Conservation (phyloP, 2,113 vertebrate genomes). For the Noturus placidus region DNA sequence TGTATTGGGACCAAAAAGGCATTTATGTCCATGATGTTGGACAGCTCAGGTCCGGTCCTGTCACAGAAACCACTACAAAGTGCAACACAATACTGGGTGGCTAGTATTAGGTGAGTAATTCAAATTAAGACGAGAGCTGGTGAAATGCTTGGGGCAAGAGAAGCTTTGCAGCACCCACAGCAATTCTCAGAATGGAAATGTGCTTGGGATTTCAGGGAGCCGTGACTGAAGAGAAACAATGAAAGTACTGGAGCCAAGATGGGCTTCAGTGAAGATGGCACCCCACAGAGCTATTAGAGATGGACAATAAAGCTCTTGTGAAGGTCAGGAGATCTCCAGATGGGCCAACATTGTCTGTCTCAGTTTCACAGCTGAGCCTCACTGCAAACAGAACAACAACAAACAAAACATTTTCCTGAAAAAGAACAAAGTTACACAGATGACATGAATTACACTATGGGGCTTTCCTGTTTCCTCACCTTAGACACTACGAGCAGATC, state of each 20-base stretch:
- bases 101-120: conserved; percentile 33
- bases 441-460: neutral
- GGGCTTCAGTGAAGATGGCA: conserved; percentile 44
- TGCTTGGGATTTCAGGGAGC: conserved; percentile 30
- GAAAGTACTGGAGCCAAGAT: conserved; percentile 46
- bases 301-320: conserved; percentile 65
- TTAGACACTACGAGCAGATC: conserved; percentile 2
- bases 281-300: conserved; percentile 59
- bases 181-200: conserved; percentile 27
- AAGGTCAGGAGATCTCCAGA: conserved; percentile 67
- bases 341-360: conserved; percentile 52
- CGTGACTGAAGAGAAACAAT: conserved; percentile 44
- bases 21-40: neutral
- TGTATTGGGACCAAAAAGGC: neutral
- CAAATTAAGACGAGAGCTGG: conserved; percentile 35
- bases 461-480: neutral
- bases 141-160: conserved; percentile 26
- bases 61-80: neutral
- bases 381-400: conserved; percentile 58
- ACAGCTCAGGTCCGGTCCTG: neutral
- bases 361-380: conserved; percentile 44
- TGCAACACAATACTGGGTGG: neutral
- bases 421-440: conserved; percentile 23
- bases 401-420: conserved; percentile 67
- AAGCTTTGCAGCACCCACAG: conserved; percentile 18